Base-by-base conservation (phyloP, 2,113 vertebrate species). In the Petrocephalus microphthalmus region DNA sequence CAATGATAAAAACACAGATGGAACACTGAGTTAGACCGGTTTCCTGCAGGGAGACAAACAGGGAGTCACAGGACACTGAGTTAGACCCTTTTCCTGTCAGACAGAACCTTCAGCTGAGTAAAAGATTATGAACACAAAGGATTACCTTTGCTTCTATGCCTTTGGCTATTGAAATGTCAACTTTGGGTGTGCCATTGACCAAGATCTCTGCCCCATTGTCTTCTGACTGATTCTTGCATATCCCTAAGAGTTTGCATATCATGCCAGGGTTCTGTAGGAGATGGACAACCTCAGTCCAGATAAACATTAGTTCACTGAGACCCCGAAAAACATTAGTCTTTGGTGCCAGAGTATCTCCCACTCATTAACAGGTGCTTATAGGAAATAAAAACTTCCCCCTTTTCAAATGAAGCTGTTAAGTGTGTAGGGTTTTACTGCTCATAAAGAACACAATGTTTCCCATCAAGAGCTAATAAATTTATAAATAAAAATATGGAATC, bases 241-340 rank as follows among this genome's bases (percentile, higher is more conserved):
- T 90, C 2, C 94, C 90, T 7, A 98, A 4, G 0, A 13, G 2
- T 78, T 89, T 71, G n/a, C 98, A 98, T 56, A 96, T 1, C 19
- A 91, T 52, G 0, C 54, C 78, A 84, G 89, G 47, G 15, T 89
- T 84, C 86, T 89, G 86, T 3, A 64, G 49, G 3, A 71, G 45
- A 83, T n/a, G 13, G 25, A 74, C 17, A 17, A 42, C n/a, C 13
- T 71, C 11, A 52, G 37, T 71, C 0, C 19, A 29, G 67, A 22
- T 49, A 56, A 64, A 47, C 15, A 42, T 47, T 19, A 33, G 3
- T 10, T 54, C 47, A n/a, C n/a, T n/a, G n/a, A n/a, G n/a, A n/a
- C n/a, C n/a, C n/a, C n/a, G n/a, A n/a, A n/a, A n/a, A n/a, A n/a
- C n/a, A n/a, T n/a, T n/a, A 33, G 51, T 11, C 33, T 33, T 33